These are phyloP conservation scores for Aegithalos caudatus DNA, from an alignment of 2,113 vertebrate species.

Conservation along the genomic window DNA sequence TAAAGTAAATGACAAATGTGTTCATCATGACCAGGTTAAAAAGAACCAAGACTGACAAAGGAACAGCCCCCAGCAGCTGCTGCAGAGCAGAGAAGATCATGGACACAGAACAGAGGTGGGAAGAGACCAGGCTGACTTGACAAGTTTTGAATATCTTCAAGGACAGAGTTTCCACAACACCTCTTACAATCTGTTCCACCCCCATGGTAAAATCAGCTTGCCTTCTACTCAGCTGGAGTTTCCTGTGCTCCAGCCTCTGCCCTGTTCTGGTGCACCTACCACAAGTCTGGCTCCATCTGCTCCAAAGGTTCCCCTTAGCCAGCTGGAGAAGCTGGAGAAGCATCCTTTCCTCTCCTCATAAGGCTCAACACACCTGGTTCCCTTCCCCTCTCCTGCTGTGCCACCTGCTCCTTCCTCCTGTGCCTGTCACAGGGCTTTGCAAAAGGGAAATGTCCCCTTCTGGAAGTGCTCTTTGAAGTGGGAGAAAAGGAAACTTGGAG, in stretches of 20 bases:
- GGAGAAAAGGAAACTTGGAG: background rate
- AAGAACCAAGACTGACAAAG: background rate
- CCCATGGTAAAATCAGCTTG: background rate
- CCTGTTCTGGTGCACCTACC: background rate
- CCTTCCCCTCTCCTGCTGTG: background rate
- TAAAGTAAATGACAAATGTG: background rate
- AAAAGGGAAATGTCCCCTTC: background rate
- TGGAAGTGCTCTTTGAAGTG: background rate
- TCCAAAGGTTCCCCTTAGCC: rapidly evolving
- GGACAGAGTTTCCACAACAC: background rate
- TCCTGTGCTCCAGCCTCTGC: background rate
- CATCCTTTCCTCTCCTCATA: background rate
- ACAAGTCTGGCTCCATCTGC: background rate
- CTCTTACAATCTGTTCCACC: background rate
- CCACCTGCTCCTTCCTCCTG: background rate
- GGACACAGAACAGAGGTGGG: rapidly evolving
- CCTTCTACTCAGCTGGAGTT: background rate
- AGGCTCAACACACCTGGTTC: background rate
- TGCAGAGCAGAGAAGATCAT: background rate
- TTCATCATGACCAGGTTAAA: background rate
- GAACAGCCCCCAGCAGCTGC: background rate
- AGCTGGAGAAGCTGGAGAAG: rapidly evolving
- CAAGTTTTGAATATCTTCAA: background rate
- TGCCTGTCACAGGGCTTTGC: background rate
- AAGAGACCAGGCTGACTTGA: background rate